Evolutionary conservation across 1,140 invertebrate species (phyloP).

Genomic region (Protaetia brevitarsis): DNA sequence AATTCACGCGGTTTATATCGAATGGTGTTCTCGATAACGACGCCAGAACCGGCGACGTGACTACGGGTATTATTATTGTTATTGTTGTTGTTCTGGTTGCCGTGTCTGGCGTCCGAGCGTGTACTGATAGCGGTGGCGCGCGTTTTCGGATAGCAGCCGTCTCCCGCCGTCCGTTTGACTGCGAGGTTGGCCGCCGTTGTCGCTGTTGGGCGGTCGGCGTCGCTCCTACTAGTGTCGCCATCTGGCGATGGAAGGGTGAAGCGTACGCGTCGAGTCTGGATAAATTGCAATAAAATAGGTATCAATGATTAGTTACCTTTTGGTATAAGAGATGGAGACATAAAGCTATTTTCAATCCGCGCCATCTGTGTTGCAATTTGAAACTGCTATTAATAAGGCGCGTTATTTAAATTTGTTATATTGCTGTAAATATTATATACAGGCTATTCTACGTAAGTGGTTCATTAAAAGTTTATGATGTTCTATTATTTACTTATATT

Average conservation of each 20-base stretch:
- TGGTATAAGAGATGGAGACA: neutral
- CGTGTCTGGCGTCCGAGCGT: conserved; percentile 29
- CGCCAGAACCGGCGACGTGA: neutral
- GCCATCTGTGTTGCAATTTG: neutral
- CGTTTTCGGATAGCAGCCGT: conserved; percentile 26
- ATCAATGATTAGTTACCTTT: neutral
- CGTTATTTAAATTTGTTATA: no score
- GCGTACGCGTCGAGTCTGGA: conserved; percentile 35
- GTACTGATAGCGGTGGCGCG: conserved; percentile 37
- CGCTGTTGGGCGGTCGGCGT: conserved; percentile 10
- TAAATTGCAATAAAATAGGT: neutral
- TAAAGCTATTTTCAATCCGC: no score
- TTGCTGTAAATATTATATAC: no score
- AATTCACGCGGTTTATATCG: neutral
- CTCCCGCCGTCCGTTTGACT: conserved; percentile 32
- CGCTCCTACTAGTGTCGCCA: conserved; percentile 25
- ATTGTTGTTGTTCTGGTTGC: neutral
- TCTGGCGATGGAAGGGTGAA: conserved; percentile 42
- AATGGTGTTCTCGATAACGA: neutral
- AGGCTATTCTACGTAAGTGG: no score
- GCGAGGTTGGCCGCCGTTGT: conserved; percentile 24
- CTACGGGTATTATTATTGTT: neutral
- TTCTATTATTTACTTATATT: no score
- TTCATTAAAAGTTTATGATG: no score
- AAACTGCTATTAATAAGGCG: neutral